These are phyloP conservation scores for Drosophila prolongata DNA, from an alignment of 2,888 invertebrate species.

Conservation along the genomic window DNA sequence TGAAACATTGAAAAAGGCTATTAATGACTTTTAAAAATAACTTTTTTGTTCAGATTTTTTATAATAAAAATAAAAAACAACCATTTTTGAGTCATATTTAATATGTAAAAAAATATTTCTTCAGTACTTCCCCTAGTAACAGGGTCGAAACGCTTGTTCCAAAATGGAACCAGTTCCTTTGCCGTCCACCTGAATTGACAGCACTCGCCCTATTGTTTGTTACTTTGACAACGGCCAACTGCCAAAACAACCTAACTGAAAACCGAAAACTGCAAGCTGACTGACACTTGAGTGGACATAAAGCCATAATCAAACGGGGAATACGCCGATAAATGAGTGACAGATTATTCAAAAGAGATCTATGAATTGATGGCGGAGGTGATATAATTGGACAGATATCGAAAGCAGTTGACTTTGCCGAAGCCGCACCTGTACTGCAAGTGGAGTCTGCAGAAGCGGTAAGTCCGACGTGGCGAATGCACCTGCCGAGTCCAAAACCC, in stretches of 20 bases:
- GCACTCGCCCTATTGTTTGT: conserved; percentile 22
- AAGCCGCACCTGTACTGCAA: conserved; percentile 94
- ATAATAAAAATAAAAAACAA: too few relatives aligned
- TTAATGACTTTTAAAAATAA: too few relatives aligned
- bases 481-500: not conserved
- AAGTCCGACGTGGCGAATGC: conserved; percentile 58
- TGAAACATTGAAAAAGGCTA: too few relatives aligned
- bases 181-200: conserved; percentile 46
- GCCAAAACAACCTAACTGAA: conserved; percentile 48
- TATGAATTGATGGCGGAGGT: conserved; percentile 91
- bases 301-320: not conserved
- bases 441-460: conserved; percentile 97
- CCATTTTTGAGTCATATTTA: too few relatives aligned
- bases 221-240: conserved; percentile 52
- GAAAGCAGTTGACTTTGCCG: conserved; percentile 92
- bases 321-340: not conserved
- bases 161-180: conserved; percentile 24
- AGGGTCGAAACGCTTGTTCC: too few relatives aligned
- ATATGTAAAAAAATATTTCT: too few relatives aligned
- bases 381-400: conserved; percentile 95
- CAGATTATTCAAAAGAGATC: not conserved
- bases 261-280: not conserved
- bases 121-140: too few relatives aligned
- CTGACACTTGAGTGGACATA: not conserved
- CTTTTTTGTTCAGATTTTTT: too few relatives aligned